Percentiles rank a stretch among this genome's conserved stretches.
Evolutionary conservation across 2,113 vertebrate genomes (phyloP).

Genomic region (Acanthisitta chloris): DNA sequence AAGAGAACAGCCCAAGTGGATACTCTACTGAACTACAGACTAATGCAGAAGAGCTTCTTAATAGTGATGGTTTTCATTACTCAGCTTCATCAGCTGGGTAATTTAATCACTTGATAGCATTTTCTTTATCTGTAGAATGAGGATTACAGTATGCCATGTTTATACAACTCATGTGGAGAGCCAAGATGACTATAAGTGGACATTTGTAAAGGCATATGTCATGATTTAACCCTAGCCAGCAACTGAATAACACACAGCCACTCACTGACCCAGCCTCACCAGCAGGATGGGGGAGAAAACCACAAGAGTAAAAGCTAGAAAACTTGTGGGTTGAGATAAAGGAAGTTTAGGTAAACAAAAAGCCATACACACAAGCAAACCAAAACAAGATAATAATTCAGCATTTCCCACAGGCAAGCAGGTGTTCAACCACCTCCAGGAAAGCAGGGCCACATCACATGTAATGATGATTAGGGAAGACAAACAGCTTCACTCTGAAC

Average conservation of each 20-base stretch:
- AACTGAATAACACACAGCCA: neutral
- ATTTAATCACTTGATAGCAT: neutral
- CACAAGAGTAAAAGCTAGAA: neutral
- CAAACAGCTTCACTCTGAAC: neutral
- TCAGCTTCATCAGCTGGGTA: neutral
- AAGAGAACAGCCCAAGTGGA: neutral
- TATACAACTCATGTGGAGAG: neutral
- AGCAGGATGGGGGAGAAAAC: neutral
- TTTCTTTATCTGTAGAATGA: neutral
- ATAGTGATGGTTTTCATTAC: neutral
- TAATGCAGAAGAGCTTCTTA: neutral
- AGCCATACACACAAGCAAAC: neutral
- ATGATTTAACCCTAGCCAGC: neutral
- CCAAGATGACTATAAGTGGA: neutral
- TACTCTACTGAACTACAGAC: neutral
- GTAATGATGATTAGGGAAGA: neutral
- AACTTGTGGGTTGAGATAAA: neutral
- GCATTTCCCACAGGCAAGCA: neutral
- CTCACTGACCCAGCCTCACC: neutral
- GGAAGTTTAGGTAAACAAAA: neutral
- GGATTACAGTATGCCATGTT: neutral
- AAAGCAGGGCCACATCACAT: neutral
- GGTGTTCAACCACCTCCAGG: accelerated
- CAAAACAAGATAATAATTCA: neutral
- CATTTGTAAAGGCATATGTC: neutral